Percentiles rank a stretch among this genome's conserved stretches.
phyloP scores from a whole-genome alignment of 2,888 invertebrate species.

The Andricus curvator region DNA sequence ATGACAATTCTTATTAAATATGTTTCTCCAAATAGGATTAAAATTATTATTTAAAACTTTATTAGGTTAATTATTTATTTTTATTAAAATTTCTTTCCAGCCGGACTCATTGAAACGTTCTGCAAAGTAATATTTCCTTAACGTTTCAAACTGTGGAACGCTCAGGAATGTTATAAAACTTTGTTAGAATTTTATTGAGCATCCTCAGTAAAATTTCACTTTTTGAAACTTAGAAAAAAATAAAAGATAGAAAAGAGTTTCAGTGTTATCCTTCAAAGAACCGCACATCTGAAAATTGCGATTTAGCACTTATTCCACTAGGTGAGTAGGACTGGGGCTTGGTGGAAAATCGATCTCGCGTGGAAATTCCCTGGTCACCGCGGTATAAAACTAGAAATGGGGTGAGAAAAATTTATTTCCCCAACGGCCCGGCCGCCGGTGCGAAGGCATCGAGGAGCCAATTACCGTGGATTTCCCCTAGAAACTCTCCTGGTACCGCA shows the following conservation, averaged over 20 bases:
- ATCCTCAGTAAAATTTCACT: too few species aligned
- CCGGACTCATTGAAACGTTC: too few species aligned
- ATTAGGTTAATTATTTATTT: too few species aligned
- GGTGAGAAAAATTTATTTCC: conserved; percentile 55
- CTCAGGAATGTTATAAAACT: too few species aligned
- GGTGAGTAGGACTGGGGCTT: background rate
- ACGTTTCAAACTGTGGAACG: too few species aligned
- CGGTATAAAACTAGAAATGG: conserved; percentile 43
- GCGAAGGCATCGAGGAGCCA: conserved; percentile 45
- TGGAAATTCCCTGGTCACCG: conserved; percentile 21
- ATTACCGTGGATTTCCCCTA: conserved; percentile 51
- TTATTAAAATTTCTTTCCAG: too few species aligned
- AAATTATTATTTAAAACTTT: too few species aligned
- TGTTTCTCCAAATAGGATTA: too few species aligned
- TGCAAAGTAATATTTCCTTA: too few species aligned
- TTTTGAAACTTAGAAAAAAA: too few species aligned
- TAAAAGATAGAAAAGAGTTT: background rate
- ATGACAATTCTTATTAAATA: too few species aligned
- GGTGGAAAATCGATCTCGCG: conserved; percentile 26
- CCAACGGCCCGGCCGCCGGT: conserved; percentile 39
- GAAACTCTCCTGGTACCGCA: background rate
- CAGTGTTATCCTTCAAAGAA: background rate
- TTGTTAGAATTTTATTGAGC: too few species aligned
- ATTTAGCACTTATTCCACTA: conserved; percentile 14
- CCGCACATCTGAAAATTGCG: background rate